These are phyloP conservation scores for Drosophila kambysellisi DNA, from an alignment of 2,888 invertebrate genomes.

Conservation along the genomic window DNA sequence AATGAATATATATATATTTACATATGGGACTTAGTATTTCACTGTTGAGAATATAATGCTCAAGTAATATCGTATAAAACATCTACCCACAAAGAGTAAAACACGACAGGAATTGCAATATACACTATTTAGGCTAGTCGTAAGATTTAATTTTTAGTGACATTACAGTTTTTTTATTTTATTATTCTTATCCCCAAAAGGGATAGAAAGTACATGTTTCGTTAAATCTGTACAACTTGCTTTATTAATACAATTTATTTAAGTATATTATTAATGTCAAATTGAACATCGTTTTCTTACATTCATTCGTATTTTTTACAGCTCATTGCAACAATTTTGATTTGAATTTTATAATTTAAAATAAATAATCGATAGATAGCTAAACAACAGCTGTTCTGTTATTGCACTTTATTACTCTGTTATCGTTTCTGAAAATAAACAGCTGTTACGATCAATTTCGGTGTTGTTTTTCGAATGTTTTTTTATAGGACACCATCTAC, in stretches of 20 bases:
- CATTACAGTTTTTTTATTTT: not conserved
- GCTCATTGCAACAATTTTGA: not conserved
- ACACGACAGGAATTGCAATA: not conserved
- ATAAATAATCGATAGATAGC: conserved; percentile 9
- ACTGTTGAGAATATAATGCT: not conserved
- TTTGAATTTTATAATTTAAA: not conserved
- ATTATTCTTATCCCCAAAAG: not conserved
- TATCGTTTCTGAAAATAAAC: not conserved
- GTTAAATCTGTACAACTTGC: not conserved
- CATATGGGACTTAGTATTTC: not conserved
- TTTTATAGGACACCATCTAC: not conserved
- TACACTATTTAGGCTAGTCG: not conserved
- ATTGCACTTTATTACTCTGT: not conserved
- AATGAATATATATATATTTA: not conserved
- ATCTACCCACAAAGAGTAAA: not conserved
- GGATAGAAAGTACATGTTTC: not conserved
- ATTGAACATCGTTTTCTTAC: not conserved
- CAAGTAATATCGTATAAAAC: not conserved
- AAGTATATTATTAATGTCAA: not conserved
- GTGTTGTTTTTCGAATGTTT: not conserved
- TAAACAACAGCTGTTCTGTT: conserved; percentile 26
- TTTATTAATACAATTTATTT: not conserved
- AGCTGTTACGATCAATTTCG: not conserved
- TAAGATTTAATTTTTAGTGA: not conserved
- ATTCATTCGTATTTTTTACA: not conserved